Evolutionary conservation across 2,888 invertebrate genomes (phyloP).

Genomic region (Pantelozetes paolii): DNA sequence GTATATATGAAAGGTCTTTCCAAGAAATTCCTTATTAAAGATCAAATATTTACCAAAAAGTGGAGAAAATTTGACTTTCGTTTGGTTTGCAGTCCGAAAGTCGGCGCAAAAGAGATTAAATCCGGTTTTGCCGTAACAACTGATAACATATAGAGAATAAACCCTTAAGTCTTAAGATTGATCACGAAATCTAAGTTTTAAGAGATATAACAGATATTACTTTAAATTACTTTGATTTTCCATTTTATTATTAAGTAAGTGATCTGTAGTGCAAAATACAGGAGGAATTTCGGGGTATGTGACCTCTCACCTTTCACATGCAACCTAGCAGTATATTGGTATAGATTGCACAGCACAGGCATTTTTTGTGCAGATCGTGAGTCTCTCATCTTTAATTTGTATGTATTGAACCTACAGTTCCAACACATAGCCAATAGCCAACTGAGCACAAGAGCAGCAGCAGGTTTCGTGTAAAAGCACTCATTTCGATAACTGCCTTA

Average conservation of each 20-base stretch:
- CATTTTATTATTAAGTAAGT: conserved; percentile 31
- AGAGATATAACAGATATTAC: conserved; percentile 15
- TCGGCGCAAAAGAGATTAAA: conserved; percentile 4
- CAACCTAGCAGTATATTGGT: neutral
- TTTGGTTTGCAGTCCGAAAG: conserved; percentile 28
- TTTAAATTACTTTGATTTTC: conserved; percentile 21
- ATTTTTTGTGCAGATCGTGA: conserved; percentile 36
- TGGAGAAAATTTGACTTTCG: conserved; percentile 31
- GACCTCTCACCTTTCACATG: conserved; percentile 36
- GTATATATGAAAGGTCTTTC: conserved; percentile 19
- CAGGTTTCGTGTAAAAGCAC: conserved; percentile 30
- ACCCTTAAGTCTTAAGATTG: conserved; percentile 15
- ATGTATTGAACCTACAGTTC: conserved; percentile 31
- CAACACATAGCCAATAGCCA: conserved; percentile 1
- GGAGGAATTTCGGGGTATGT: conserved; percentile 34
- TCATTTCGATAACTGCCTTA: conserved; percentile 36
- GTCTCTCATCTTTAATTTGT: conserved; percentile 28
- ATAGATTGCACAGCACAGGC: neutral
- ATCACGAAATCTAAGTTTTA: conserved; percentile 21
- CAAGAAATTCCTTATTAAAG: conserved; percentile 13
- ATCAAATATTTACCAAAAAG: conserved; percentile 30
- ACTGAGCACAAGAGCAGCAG: neutral
- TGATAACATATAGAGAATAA: neutral
- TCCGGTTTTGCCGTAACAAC: conserved; percentile 19
- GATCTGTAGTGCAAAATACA: conserved; percentile 36